A percentile compares a stretch with the other conserved stretches of the same genome.
phyloP scores from a whole-genome alignment of 1,140 invertebrate genomes.

The Aphelinus certus region DNA sequence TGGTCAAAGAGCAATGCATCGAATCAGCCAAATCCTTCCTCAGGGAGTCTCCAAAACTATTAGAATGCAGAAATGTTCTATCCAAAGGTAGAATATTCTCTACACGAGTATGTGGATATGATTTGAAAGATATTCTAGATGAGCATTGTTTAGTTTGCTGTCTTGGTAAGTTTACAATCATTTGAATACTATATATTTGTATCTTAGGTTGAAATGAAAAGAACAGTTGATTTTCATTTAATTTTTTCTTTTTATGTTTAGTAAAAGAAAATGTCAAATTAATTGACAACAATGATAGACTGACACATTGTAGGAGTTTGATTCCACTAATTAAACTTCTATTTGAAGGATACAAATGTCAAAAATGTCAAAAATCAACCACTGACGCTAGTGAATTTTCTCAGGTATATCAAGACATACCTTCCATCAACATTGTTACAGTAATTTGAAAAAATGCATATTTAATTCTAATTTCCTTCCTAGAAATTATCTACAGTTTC shows the following conservation, averaged over 20 bases:
- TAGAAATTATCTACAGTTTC: conserved; percentile 1
- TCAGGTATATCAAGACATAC: conserved; percentile 10
- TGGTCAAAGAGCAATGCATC: conserved; percentile 21
- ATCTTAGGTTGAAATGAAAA: background rate
- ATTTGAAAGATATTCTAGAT: conserved; percentile 31
- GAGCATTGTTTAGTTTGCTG: conserved; percentile 23
- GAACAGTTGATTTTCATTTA: background rate
- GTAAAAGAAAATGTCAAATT: conserved; percentile 25
- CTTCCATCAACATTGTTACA: background rate
- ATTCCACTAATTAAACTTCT: conserved; percentile 21
- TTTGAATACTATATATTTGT: conserved; percentile 3
- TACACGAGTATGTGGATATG: conserved; percentile 21
- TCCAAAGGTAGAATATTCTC: conserved; percentile 16
- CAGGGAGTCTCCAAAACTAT: conserved; percentile 23
- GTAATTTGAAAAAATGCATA: background rate
- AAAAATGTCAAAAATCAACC: background rate
- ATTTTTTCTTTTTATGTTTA: conserved; percentile 2
- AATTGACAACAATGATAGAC: conserved; percentile 12
- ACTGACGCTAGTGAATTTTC: background rate
- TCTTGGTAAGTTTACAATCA: conserved; percentile 25
- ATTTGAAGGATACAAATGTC: conserved; percentile 14
- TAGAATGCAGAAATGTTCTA: conserved; percentile 30
- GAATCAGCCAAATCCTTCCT: conserved; percentile 32
- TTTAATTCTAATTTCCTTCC: background rate
- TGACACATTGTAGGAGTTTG: conserved; percentile 22